Evolutionary conservation across 2,113 vertebrate genomes (phyloP), one percentile per base, ranked within the genome.

Genomic region (Chiloscyllium plagiosum): DNA sequence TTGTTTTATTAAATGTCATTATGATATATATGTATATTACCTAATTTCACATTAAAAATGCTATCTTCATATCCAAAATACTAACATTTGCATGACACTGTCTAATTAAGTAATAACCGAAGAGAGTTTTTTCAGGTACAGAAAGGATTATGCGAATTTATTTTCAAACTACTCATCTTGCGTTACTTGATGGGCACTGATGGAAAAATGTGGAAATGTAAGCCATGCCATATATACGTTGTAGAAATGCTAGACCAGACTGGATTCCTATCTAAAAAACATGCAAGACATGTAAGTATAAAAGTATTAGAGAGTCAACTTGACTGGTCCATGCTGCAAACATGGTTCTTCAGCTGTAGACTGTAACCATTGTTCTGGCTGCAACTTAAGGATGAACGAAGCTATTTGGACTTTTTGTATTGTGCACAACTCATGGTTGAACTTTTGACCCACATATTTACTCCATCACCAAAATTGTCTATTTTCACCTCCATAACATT

Each of bases 121-220:
- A 85, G 52, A 20, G 6, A 52, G 22, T 56, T 69, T 20, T 83
- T 83, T 1, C 24, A 99, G 99, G 99, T 99, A 12, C 98, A 97
- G 96, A 98, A 96, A 96, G 99, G 99, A 80, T 97, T 99, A 96
- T 96, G 98, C 65, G 98, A 98, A 96, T 99, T 99, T 96, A 98
- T 99, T 0, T 99, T 99, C 97, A 99, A 99, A 96, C 97, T 99
- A 95, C 96, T 99, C 96, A 96, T 99, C 96, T 97, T 99, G 52
- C 98, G 97, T 92, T 98, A 98, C 96, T 97, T 99, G 83, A 97
- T 98, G 98, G 98, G 99, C 92, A 96, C 96, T 0, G 97, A 98
- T 42, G 99, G 99, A 96, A 98, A 98, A 33, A 98, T 99, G 97
- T 99, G 99, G 99, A 98, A 98, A 4, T 98, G 98, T 96, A 98